These are phyloP conservation scores for Leptopterna dolabrata DNA, from an alignment of 2,888 invertebrate genomes.

Conservation along the genomic window DNA sequence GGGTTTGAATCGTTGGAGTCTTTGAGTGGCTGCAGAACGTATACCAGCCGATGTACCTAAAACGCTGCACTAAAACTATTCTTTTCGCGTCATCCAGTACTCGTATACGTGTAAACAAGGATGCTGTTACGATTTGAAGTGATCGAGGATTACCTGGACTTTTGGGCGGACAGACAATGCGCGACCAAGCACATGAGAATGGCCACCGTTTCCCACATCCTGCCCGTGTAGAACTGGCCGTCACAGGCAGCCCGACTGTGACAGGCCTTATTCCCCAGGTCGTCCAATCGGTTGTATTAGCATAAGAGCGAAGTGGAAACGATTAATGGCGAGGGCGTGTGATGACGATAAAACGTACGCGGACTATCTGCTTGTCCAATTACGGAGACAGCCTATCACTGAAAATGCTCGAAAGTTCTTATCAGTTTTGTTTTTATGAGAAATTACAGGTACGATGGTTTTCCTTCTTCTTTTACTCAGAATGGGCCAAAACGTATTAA, in stretches of 20 bases:
- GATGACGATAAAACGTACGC: not conserved
- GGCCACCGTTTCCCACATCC: not conserved
- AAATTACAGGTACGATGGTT: no score
- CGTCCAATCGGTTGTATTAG: not conserved
- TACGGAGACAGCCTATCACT: not conserved
- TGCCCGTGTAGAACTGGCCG: not conserved
- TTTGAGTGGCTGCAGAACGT: no score
- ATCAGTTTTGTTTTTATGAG: no score
- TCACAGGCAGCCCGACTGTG: no score
- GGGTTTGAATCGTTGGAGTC: no score
- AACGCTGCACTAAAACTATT: no score
- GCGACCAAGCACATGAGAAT: not conserved
- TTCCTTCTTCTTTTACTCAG: no score
- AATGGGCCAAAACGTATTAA: no score
- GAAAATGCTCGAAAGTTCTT: not conserved
- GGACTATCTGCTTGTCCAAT: not conserved
- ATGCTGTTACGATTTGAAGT: no score
- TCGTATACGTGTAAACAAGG: no score
- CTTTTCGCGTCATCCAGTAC: no score
- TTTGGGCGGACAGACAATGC: not conserved
- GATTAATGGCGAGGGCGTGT: not conserved
- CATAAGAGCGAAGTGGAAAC: not conserved
- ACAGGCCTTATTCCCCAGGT: not conserved
- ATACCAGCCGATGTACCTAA: no score
- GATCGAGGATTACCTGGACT: not conserved